These are phyloP conservation scores for Ancistrus triradiatus DNA, from an alignment of 2,113 vertebrate species.

Conservation along the genomic window DNA sequence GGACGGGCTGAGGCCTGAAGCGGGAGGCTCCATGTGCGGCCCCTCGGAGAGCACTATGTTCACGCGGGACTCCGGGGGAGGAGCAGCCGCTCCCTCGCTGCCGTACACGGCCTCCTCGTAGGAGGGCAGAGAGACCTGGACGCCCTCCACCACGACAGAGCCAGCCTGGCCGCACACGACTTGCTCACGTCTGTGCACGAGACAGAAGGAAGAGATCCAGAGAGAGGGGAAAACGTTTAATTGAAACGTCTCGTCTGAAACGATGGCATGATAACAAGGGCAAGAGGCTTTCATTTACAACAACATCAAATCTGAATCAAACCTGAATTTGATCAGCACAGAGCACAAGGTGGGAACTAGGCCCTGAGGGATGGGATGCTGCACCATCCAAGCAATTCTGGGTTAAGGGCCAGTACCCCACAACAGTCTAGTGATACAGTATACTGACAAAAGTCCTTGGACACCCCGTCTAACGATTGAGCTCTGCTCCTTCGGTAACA, in stretches of 20 bases:
- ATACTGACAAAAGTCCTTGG: no score
- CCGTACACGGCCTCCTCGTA: slow-evolving; percentile 98
- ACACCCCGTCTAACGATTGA: no score
- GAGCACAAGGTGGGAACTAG: no score
- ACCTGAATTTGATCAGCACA: no score
- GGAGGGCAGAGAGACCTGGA: slow-evolving; percentile 91
- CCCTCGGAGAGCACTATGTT: slow-evolving; percentile 91
- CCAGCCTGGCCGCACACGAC: slow-evolving; percentile 86
- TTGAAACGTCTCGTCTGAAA: background rate
- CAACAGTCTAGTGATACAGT: no score
- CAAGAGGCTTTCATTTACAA: no score
- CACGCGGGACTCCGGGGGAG: slow-evolving; percentile 76
- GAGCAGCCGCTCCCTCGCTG: slow-evolving; percentile 66
- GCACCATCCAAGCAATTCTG: no score
- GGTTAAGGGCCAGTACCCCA: no score
- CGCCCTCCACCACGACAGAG: slow-evolving; percentile 93
- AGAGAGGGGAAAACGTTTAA: background rate
- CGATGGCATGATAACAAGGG: no score
- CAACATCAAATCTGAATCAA: no score
- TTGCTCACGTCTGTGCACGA: slow-evolving; percentile 80
- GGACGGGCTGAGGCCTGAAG: slow-evolving; percentile 57
- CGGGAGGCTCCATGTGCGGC: slow-evolving; percentile 70
- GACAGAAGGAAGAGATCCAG: background rate
- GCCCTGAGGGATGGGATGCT: no score
- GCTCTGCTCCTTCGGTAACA: no score